A percentile compares a stretch with the other conserved stretches of the same genome.
Conservation (phyloP, 2,888 invertebrate genomes). For the Hetaerina titia region DNA sequence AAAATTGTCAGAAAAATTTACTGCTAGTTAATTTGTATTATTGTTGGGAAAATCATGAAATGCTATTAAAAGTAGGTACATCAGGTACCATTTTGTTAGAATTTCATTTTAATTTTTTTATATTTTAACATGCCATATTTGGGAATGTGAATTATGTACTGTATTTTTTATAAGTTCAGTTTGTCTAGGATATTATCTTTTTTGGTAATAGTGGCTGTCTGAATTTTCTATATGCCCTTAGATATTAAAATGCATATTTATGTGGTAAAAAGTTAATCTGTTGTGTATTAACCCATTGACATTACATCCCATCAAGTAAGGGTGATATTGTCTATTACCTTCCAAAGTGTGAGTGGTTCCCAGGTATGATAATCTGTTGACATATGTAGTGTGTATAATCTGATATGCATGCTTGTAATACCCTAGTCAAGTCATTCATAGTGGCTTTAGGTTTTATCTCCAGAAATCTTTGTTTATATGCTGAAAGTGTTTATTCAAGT, state of each 20-base stretch:
- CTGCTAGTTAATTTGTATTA: background rate
- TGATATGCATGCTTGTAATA: constrained; percentile 42
- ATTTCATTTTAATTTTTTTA: background rate
- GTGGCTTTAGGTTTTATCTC: constrained; percentile 49
- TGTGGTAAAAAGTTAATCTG: background rate
- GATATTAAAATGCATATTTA: background rate
- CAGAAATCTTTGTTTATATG: background rate
- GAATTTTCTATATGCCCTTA: constrained; percentile 25
- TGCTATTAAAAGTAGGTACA: background rate
- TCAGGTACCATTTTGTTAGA: background rate
- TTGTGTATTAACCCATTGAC: background rate
- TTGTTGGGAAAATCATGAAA: background rate
- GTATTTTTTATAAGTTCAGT: constrained; percentile 42
- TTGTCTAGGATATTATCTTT: background rate
- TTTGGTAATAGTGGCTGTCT: background rate
- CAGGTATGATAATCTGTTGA: constrained; percentile 37
- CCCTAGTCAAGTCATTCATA: constrained; percentile 53
- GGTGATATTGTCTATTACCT: background rate
- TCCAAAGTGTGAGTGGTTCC: constrained; percentile 41
- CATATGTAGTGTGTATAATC: constrained; percentile 36
- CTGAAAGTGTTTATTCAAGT: constrained; percentile 54
- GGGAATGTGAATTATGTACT: constrained; percentile 37
- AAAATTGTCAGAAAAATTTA: background rate
- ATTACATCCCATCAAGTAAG: background rate
- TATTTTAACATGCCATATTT: constrained; percentile 2